Conservation (phyloP, 2,113 vertebrate species). For the Nesospiza acunhae region DNA sequence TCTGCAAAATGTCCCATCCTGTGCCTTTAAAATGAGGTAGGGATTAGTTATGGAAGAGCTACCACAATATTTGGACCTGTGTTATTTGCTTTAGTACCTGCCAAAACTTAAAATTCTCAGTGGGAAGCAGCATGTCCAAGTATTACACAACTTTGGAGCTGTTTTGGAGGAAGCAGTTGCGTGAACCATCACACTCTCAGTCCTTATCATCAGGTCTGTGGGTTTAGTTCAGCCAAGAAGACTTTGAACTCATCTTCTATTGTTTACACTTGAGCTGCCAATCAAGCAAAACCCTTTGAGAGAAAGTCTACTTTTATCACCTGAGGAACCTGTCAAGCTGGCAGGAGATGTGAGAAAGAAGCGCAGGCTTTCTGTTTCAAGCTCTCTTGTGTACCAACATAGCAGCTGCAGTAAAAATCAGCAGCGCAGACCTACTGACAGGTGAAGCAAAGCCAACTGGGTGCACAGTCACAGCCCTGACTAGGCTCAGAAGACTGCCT, state of each 20-base stretch:
- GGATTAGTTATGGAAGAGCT: background rate
- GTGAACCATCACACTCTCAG: background rate
- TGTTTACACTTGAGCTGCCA: background rate
- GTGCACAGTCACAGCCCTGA: background rate
- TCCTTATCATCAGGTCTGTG: background rate
- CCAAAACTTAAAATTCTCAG: background rate
- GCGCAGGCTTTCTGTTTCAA: background rate
- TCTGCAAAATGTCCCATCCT: background rate
- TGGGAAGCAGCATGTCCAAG: background rate
- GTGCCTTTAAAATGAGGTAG: background rate
- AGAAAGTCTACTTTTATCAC: constrained; percentile 43
- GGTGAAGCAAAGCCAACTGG: background rate
- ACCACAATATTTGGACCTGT: background rate
- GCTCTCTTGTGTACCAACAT: background rate
- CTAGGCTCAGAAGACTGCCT: background rate
- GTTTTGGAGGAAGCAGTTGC: background rate
- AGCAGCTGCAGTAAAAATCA: background rate
- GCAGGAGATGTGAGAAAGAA: background rate
- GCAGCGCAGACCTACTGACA: background rate
- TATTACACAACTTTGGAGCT: background rate
- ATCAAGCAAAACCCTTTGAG: background rate
- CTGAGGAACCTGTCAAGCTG: constrained; percentile 14
- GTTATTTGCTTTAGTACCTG: background rate
- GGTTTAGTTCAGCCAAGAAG: background rate
- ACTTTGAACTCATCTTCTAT: constrained; percentile 4